phyloP scores from a whole-genome alignment of 1,140 invertebrate species.

The Drosophila miranda region DNA sequence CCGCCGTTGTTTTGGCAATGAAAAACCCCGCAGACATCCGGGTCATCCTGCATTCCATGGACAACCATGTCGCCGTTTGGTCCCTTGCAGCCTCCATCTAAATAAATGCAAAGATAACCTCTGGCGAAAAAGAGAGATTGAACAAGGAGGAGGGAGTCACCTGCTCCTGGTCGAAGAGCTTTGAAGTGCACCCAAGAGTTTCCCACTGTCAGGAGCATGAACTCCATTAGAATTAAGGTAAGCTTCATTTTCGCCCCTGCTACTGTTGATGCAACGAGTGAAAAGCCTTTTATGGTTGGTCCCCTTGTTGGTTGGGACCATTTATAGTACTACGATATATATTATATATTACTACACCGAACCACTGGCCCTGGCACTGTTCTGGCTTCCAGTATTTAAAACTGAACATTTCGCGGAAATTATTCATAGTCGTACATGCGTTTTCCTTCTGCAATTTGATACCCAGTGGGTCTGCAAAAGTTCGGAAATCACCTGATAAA shows the following conservation, averaged over 20 bases:
- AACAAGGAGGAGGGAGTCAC: neutral
- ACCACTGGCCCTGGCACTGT: too few species aligned
- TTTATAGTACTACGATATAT: neutral
- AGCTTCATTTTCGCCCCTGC: too few species aligned
- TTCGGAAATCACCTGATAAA: too few species aligned
- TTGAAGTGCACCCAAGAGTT: slow-evolving; percentile 34
- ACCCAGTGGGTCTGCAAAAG: too few species aligned
- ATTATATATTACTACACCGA: too few species aligned
- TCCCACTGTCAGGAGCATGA: too few species aligned
- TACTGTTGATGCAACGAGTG: neutral
- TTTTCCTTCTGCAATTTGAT: too few species aligned
- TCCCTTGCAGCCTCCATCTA: slow-evolving; percentile 35
- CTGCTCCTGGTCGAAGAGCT: slow-evolving; percentile 25
- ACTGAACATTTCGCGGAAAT: too few species aligned
- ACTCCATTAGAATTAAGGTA: too few species aligned
- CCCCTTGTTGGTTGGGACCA: neutral
- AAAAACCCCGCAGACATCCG: slow-evolving; percentile 16
- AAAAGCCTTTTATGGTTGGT: neutral
- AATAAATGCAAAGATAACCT: neutral
- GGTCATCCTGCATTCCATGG: slow-evolving; percentile 21
- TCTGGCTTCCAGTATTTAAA: too few species aligned
- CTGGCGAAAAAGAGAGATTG: too few species aligned
- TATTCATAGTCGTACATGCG: too few species aligned
- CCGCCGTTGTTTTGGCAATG: slow-evolving; percentile 34
- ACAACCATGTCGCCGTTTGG: slow-evolving; percentile 16